Percentiles rank a stretch among this genome's conserved stretches.
These are phyloP conservation scores for Steatornis caripensis DNA, from an alignment of 2,113 vertebrate genomes.

Conservation along the genomic window DNA sequence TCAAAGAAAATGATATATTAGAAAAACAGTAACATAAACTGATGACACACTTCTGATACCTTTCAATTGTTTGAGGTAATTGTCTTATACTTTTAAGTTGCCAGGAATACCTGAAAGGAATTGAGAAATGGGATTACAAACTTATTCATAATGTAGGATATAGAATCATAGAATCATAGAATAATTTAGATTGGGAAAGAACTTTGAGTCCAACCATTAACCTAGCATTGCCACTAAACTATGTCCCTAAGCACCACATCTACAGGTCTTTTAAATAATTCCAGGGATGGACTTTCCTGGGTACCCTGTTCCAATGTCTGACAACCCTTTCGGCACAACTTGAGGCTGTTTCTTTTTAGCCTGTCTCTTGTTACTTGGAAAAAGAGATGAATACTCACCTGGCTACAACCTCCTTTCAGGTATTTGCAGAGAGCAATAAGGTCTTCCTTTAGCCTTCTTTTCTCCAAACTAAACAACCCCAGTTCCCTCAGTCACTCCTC, in stretches of 20 bases:
- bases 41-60: background rate
- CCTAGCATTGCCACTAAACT: background rate
- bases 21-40: background rate
- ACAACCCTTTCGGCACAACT: background rate
- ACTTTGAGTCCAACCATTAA: background rate
- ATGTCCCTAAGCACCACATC: background rate
- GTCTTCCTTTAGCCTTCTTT: background rate
- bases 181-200: background rate
- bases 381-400: background rate
- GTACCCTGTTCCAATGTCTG: background rate
- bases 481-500: background rate
- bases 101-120: background rate
- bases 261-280: background rate
- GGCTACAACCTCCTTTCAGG: background rate
- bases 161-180: background rate
- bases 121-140: background rate
- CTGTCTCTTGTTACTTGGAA: background rate
- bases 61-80: background rate
- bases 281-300: background rate
- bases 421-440: background rate
- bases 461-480: background rate
- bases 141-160: background rate
- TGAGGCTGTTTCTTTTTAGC: background rate
- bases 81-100: background rate
- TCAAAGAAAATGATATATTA: slow-evolving; percentile 29